Evolutionary conservation across 2,113 vertebrate genomes (phyloP), one percentile per base, ranked within the genome.

Genomic region (Zosterops hypoxanthus): DNA sequence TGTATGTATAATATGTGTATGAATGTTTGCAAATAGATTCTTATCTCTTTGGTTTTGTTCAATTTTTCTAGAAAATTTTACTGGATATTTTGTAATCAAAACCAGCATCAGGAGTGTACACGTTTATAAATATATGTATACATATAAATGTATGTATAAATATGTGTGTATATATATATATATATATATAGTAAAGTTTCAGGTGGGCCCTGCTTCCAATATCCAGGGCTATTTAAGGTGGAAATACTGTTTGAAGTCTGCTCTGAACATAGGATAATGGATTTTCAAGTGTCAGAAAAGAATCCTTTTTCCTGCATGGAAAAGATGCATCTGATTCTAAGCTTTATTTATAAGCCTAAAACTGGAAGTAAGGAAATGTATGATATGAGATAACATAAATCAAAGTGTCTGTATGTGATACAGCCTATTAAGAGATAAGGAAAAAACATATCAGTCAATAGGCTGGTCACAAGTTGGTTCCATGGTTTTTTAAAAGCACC

Each of bases 261-360:
- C 23, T 34, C 18, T 70, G 39, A 70, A 47, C 5, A n/a, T 2
- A 47, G 8, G 5, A 86, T 19, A 69, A 92, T 28, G 21, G 7
- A 57, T 42, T 53, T 72, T 42, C 20, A 65, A 88, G 25, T 50
- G 26, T 52, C 41, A 76, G 75, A 82, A 71, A 64, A 6, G 2
- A 71, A 49, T 64, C 2, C 1, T 52, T 71, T 61, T 42, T 60
- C 16, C 33, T 52, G 14, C 52, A 52, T 2, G 1, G 8, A 71
- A 84, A 89, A 12, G 33, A 59, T 59, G 11, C 8, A 47, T 89
- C 52, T 89, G 56, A 63, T 44, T 14, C 7, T 78, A 59, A 84
- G 21, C 11, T 63, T 83, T 42, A 71, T 60, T 88, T 92, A 82
- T 86, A 66, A 91, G 52, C 75, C 47, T 87, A 71, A 86, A 92